Percentiles rank a stretch among this genome's conserved stretches.
Evolutionary conservation across 2,113 vertebrate genomes (phyloP).

Genomic region (Nesoenas mayeri): DNA sequence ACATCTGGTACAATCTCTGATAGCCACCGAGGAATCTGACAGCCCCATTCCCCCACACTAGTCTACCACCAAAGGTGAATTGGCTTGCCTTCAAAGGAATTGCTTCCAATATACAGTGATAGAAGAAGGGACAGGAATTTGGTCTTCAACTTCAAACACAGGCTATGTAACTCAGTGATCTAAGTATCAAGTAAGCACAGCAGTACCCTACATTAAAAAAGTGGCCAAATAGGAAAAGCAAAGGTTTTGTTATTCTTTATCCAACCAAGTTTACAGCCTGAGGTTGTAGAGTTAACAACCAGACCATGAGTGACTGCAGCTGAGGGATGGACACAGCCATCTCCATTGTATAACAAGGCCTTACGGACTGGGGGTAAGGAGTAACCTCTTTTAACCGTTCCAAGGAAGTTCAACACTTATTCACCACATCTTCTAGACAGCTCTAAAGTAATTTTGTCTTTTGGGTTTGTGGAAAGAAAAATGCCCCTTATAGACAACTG

Average conservation of each 20-base stretch:
- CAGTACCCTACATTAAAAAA: not conserved
- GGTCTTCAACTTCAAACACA: not conserved
- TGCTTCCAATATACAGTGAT: not conserved
- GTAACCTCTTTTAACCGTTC: not conserved
- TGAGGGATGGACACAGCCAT: not conserved
- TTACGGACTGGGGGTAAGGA: not conserved
- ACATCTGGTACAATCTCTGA: conserved; percentile 10
- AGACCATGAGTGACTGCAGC: not conserved
- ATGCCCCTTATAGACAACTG: not conserved
- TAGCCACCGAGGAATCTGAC: not conserved
- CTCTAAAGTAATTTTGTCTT: not conserved
- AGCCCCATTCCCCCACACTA: not conserved
- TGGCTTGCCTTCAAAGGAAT: not conserved
- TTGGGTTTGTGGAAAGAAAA: not conserved
- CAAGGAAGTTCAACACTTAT: not conserved
- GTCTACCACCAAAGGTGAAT: not conserved
- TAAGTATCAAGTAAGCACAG: not conserved
- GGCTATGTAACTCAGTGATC: not conserved
- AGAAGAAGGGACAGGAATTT: not conserved
- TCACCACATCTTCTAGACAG: not conserved
- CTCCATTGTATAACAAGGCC: not conserved
- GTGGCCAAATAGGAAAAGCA: not conserved
- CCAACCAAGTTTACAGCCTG: not conserved
- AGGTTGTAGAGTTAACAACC: not conserved
- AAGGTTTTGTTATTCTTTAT: not conserved